Percentiles rank a stretch among this genome's conserved stretches.
These are phyloP conservation scores for Lutjanus campechanus DNA, from an alignment of 2,797 vertebrate genomes.

Conservation along the genomic window DNA sequence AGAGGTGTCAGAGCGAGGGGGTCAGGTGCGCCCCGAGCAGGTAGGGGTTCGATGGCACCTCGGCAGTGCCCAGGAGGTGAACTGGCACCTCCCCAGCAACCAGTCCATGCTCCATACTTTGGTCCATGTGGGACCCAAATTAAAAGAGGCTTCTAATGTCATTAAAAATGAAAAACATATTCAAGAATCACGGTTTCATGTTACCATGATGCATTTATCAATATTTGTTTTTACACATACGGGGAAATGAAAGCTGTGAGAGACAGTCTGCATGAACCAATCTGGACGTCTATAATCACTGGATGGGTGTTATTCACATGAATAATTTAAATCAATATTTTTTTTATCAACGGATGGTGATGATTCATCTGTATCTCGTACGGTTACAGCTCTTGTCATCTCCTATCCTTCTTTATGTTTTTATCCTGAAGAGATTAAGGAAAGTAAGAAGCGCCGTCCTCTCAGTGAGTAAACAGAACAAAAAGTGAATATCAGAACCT, in stretches of 20 bases:
- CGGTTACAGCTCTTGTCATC: not conserved
- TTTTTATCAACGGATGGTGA: not conserved
- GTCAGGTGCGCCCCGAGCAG: too few relatives aligned
- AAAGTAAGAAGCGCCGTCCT: too few relatives aligned
- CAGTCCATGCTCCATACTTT: too few relatives aligned
- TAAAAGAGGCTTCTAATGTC: too few relatives aligned
- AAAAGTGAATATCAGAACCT: not conserved
- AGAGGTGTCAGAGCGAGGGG: too few relatives aligned
- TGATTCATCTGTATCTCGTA: constrained; percentile 4
- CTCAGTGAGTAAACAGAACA: not conserved
- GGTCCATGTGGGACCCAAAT: too few relatives aligned
- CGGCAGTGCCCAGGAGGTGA: too few relatives aligned
- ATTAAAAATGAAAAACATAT: not conserved
- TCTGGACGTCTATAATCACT: not conserved
- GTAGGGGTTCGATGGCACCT: too few relatives aligned
- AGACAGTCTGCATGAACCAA: not conserved
- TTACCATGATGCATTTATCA: not conserved
- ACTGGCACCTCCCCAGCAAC: too few relatives aligned
- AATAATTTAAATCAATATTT: not conserved
- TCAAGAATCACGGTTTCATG: not conserved
- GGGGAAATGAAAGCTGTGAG: not conserved
- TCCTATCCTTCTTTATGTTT: not conserved
- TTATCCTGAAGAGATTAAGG: not conserved
- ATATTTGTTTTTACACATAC: not conserved
- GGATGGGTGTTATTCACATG: not conserved